Evolutionary conservation across 1,140 invertebrate species (phyloP).

Genomic region (Drosophila bifasciata): DNA sequence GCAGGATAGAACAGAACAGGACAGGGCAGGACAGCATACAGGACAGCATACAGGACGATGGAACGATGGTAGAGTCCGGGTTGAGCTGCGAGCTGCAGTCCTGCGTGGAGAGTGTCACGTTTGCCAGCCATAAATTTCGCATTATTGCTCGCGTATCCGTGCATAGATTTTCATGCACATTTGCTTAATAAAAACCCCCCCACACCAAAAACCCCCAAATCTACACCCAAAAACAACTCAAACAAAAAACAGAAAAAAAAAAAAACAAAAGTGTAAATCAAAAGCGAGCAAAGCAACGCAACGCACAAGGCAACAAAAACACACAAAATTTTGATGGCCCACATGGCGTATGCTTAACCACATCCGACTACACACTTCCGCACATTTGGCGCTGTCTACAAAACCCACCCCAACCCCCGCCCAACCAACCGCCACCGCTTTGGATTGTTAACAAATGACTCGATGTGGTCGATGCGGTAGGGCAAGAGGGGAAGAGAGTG

Average conservation of each 20-base stretch:
- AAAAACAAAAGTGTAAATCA: conserved; percentile 39
- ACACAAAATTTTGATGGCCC: conserved; percentile 73
- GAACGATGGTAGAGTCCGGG: neutral
- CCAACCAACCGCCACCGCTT: conserved; percentile 73
- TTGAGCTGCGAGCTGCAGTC: conserved; percentile 21
- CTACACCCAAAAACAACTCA: conserved; percentile 23
- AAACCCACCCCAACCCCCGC: conserved; percentile 12
- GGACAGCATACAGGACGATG: neutral
- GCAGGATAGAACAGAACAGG: neutral
- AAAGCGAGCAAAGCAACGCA: conserved; percentile 23
- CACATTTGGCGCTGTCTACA: conserved; percentile 73
- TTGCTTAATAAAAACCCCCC: conserved; percentile 70
- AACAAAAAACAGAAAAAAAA: conserved; percentile 39
- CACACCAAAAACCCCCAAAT: conserved; percentile 32
- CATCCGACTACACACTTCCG: conserved; percentile 81
- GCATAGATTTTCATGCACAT: conserved; percentile 78
- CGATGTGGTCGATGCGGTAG: conserved; percentile 60
- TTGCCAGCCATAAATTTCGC: conserved; percentile 72
- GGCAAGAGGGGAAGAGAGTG: conserved; percentile 42
- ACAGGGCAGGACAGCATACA: neutral
- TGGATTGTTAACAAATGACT: conserved; percentile 81
- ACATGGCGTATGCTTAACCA: conserved; percentile 81
- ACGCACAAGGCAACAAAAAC: conserved; percentile 50
- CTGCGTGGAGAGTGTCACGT: conserved; percentile 62
- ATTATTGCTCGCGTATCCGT: conserved; percentile 74